Base-by-base conservation (phyloP, 1,140 invertebrate species). In the Notospermus geniculatus region DNA sequence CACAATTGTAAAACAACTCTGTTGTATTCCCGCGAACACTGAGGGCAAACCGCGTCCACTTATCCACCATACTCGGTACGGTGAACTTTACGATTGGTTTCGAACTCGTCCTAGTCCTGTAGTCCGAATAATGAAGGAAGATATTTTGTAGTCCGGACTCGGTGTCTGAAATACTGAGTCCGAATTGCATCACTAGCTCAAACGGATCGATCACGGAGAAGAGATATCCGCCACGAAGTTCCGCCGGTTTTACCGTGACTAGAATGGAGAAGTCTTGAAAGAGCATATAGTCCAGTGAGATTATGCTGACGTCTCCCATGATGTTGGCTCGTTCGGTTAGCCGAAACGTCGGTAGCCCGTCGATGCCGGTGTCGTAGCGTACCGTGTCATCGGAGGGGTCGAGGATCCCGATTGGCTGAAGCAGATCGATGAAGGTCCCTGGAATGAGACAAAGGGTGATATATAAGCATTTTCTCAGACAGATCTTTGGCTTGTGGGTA, bases 11-110 rank as follows among this genome's bases (percentile, higher is more conserved):
- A 50, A 7, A 50, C 46, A 50, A 50, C 5, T 19, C 25, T 9
- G 25, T 50, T n/a, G n/a, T 27, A 50, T 50, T 27, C 9, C 46
- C 46, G n/a, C n/a, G 25, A 50, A 19, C n/a, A 50, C 46, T 50
- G 4, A 50, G n/a, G 4, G 46, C 46, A n/a, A 50, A 50, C n/a
- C 46, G 5, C 9, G n/a, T 50, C 46, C 46, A 50, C n/a, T 27
- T 50, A 27, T 50, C 46, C 5, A 50, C 46, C 25, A 50, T 23
- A 50, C n/a, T 50, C n/a, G 46, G 46, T 23, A 50, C 46, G n/a
- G 19, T 19, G 25, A 50, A 50, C 9, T 27, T 19, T n/a, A 27
- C 46, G 9, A 50, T 23, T 5, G 46, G 46, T 50, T 50, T 50
- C 4, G n/a, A 4, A 23, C 25, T 27, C 15, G 32, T 36, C 32